Evolutionary conservation across 2,888 invertebrate genomes (phyloP), one percentile per base, ranked within the genome.

Genomic region (Catocala fraxini): DNA sequence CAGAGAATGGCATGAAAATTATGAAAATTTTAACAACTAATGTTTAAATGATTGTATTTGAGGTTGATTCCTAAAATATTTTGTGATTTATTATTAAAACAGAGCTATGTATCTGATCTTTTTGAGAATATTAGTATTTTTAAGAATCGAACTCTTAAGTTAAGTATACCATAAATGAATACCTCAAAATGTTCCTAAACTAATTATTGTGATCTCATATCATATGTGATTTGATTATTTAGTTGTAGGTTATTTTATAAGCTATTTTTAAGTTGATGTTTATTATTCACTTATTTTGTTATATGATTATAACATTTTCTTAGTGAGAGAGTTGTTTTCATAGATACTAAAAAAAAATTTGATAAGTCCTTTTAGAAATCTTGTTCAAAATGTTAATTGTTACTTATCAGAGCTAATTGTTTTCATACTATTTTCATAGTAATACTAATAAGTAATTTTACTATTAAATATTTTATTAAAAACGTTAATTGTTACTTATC

Each of bases 1-100:
- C 35, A 39, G 51, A n/a, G 49, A 56, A 61, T 61, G 56, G 56
- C 61, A 61, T 51, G 34, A 35, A 49, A 51, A 51, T 51, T 51
- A 51, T 51, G 51, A 49, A 49, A 49, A 49, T 49, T 49, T 49
- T 49, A 49, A 49, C 49, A 49, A 49, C 33, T 49, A 49, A 47
- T 47, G n/a, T 47, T 47, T 47, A 47, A 47, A 47, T 47, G 47
- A n/a, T 47, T 47, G 47, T 33, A 49, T 33, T 49, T 49, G 49
- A 49, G 49, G 15, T 13, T 47, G 47, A 47, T 47, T 47, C 47
- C 47, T 47, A 47, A 47, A 47, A 47, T 47, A 47, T 47, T 49
- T 49, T 49, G 25, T 49, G 49, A 25, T 49, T 49, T 49, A 49
- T 49, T 49, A 49, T 49, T 49, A 49, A 49, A 49, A 49, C 49